Evolutionary conservation across 53 echinoderm and acorn worm genomes (phyloP).

Genomic region (Patiria pectinifera): DNA sequence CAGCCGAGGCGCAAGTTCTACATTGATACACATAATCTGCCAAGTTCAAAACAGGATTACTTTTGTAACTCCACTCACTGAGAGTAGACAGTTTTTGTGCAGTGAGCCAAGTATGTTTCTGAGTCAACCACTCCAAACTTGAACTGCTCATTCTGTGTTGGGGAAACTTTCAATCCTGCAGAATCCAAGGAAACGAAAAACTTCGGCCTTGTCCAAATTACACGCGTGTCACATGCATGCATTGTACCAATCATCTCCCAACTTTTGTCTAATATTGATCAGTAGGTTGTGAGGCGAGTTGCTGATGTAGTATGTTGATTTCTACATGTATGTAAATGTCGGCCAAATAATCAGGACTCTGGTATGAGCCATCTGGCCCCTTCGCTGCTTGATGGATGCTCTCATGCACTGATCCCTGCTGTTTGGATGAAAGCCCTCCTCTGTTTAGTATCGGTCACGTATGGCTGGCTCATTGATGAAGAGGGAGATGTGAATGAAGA

Average conservation of each 20-base stretch:
- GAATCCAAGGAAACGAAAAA: no score
- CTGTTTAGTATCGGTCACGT: background rate
- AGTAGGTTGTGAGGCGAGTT: no score
- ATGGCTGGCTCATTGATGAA: conserved; percentile 15
- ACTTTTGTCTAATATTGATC: no score
- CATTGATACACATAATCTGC: background rate
- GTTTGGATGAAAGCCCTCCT: background rate
- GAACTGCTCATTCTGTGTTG: no score
- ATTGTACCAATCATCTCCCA: no score
- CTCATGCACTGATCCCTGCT: background rate
- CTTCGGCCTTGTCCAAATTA: no score
- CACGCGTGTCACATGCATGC: no score
- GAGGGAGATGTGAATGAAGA: background rate
- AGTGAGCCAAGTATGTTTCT: background rate
- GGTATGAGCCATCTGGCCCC: background rate
- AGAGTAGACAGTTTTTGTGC: background rate
- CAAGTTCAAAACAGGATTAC: background rate
- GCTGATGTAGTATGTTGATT: background rate
- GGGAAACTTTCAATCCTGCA: no score
- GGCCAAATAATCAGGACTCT: background rate
- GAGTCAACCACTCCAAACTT: no score
- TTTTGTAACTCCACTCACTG: background rate
- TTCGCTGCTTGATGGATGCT: background rate
- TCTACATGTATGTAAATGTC: background rate
- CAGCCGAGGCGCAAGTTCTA: background rate